These are phyloP conservation scores for Patagioenas fasciata DNA, from an alignment of 2,113 vertebrate species.

Conservation along the genomic window DNA sequence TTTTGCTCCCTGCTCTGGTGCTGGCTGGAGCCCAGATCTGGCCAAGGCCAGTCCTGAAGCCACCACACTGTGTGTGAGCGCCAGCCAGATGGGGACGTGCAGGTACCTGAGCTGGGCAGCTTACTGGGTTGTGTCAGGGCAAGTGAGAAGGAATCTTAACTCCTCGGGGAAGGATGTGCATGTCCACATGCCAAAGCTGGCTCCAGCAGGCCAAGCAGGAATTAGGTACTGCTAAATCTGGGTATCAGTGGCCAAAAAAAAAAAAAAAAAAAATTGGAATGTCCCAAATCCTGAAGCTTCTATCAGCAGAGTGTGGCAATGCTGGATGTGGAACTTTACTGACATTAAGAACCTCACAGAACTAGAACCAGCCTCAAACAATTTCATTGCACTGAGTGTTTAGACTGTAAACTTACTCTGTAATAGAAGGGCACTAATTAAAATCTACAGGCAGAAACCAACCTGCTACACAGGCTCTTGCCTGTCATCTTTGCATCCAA, in stretches of 20 bases:
- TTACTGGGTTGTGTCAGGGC: fast-evolving
- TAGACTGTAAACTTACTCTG: background rate
- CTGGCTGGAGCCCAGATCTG: background rate
- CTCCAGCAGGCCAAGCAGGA: background rate
- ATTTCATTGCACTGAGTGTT: background rate
- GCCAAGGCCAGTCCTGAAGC: background rate
- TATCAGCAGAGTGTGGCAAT: fast-evolving
- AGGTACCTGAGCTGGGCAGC: background rate
- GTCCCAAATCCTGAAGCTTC: background rate
- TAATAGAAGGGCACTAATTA: background rate
- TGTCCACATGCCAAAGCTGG: background rate
- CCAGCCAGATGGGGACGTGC: background rate
- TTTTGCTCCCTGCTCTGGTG: background rate
- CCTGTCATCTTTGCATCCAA: no score
- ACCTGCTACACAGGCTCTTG: background rate
- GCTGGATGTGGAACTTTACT: background rate
- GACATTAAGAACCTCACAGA: background rate
- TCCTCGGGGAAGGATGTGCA: fast-evolving
- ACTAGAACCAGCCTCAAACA: background rate
- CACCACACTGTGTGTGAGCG: fast-evolving
- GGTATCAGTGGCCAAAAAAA: background rate
- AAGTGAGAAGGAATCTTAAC: background rate
- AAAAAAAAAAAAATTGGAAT: fast-evolving
- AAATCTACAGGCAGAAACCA: background rate
- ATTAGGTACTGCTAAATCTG: background rate